These are phyloP conservation scores for Drosophila paramelanica DNA, from an alignment of 2,888 invertebrate species.

Conservation along the genomic window DNA sequence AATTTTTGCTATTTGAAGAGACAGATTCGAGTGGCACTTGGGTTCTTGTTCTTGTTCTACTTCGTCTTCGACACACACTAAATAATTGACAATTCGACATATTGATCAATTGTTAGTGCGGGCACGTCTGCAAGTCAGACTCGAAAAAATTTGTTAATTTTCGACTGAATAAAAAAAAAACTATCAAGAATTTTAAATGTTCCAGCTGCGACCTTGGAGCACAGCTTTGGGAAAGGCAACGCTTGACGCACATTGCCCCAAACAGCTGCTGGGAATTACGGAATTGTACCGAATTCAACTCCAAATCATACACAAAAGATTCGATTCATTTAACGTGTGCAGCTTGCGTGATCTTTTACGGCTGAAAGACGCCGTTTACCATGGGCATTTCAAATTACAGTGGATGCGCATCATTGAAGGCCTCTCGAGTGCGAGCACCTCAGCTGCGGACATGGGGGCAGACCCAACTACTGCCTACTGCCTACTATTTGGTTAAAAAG, in stretches of 20 bases:
- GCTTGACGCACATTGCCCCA: slow-evolving; percentile 20
- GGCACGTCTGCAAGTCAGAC: slow-evolving; percentile 62
- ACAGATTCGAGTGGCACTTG: slow-evolving; percentile 33
- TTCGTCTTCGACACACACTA: slow-evolving; percentile 9
- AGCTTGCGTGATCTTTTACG: slow-evolving; percentile 4
- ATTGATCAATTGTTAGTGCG: slow-evolving; percentile 72
- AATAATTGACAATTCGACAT: slow-evolving; percentile 71
- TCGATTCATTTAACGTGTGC: slow-evolving; percentile 22
- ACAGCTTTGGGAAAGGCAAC: slow-evolving; percentile 43
- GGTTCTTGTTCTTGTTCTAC: slow-evolving; percentile 15
- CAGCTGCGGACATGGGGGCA: slow-evolving; percentile 1
- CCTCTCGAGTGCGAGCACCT: slow-evolving; percentile 13
- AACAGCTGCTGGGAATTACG: slow-evolving; percentile 30
- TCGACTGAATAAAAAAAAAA: slow-evolving; percentile 22
- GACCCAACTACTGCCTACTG: background rate
- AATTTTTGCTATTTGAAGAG: slow-evolving; percentile 5
- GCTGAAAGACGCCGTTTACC: slow-evolving; percentile 10
- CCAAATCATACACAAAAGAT: slow-evolving; percentile 16
- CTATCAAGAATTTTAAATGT: slow-evolving; percentile 58
- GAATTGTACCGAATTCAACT: slow-evolving; percentile 23
- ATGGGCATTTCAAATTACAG: slow-evolving; percentile 7
- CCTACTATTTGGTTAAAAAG: slow-evolving; percentile 3
- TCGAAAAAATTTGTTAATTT: slow-evolving; percentile 42
- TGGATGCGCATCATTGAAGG: slow-evolving; percentile 38
- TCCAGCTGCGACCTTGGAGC: slow-evolving; percentile 45